Base-by-base conservation (phyloP, 2,888 invertebrate species). In the Leptinotarsa peninsularis region DNA sequence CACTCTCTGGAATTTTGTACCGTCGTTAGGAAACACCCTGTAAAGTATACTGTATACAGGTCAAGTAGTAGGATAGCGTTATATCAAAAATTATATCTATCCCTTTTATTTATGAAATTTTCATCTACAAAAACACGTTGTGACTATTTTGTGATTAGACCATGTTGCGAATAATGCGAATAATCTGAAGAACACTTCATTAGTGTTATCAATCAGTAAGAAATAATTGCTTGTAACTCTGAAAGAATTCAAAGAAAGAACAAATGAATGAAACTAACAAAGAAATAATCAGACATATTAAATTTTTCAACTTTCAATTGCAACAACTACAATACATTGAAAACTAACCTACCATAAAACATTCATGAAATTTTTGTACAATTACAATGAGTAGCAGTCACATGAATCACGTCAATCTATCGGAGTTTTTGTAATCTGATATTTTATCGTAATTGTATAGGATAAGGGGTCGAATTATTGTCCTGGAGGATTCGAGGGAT, bases 401-500 rank as follows among this genome's bases (percentile, higher is more conserved):
- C 58, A 74, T 74, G 77, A 74, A 73, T 74, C 78, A 72, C 60
- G 76, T 67, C 66, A 74, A 78, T 76, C 76, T 78, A 76, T 71
- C 33, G 58, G 52, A 72, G 75, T 72, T 73, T 71, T 68, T 67
- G 78, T 77, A 79, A 79, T 77, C 72, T 72, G 78, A 79, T 79
- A 79, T 79, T 79, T 79, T 79, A 73, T 71, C 67, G 75, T 75
- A 77, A 79, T 72, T 77, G 76, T 77, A 72, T 67, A 49, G 66
- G 27, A 75, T 60, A 60, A 71, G 77, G 78, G 78, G 74, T 77
- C 73, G 72, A 75, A 75, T 70, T 78, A 76, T 78, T 78, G 74
- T 72, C 70, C 27, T 73, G 71, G 71, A 23, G 50, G 33, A 70
- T 70, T 69, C 72, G 72, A 74, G 69, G 75, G 71, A 74, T 78